Percentiles rank a stretch among this genome's conserved stretches.
Evolutionary conservation across 2,888 invertebrate genomes (phyloP).

Genomic region (Limnephilus lunatus): DNA sequence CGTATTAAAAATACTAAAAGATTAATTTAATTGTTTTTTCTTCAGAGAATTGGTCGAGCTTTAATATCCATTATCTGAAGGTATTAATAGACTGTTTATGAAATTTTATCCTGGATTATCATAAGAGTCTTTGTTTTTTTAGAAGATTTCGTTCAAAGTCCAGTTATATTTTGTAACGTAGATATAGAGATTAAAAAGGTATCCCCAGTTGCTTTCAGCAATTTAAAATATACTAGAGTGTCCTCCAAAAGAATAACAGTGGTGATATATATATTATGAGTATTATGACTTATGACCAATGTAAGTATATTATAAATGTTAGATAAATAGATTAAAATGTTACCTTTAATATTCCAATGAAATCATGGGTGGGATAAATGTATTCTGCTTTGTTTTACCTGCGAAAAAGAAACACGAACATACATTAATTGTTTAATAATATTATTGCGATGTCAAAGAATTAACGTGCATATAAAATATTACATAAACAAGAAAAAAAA

Average conservation of each 20-base stretch:
- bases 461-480: neutral
- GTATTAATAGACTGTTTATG: neutral
- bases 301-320: neutral
- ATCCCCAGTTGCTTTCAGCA: neutral
- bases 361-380: neutral
- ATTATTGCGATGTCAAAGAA: neutral
- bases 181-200: neutral
- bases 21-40: neutral
- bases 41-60: neutral
- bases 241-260: neutral
- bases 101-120: neutral
- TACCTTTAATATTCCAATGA: neutral
- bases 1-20: neutral
- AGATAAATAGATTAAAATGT: neutral
- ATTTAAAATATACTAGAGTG: neutral
- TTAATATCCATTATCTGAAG: neutral
- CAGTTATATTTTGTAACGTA: neutral
- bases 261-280: neutral
- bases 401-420: neutral
- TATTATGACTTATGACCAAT: neutral
- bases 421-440: neutral
- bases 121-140: neutral
- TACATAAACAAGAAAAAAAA: neutral
- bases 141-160: neutral
- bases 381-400: neutral